A percentile compares a stretch with the other conserved stretches of the same genome.
These are phyloP conservation scores for Meda fulgida DNA, from an alignment of 2,797 vertebrate species.

Conservation along the genomic window DNA sequence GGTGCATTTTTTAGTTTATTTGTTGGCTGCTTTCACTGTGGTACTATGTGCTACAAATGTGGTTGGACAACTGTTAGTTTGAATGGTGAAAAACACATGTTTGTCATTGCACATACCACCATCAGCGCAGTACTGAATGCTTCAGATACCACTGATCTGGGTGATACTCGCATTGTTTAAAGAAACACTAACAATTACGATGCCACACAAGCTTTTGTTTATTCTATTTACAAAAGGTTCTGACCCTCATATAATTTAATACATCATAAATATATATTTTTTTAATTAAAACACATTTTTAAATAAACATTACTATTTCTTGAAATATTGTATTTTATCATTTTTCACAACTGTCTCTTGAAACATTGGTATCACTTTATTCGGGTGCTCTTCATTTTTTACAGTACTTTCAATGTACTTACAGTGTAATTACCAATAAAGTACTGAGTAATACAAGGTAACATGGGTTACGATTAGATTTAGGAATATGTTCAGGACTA, in stretches of 20 bases:
- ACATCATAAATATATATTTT: not conserved
- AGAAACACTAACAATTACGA: constrained; percentile 27
- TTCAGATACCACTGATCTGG: constrained; percentile 49
- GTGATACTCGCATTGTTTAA: constrained; percentile 46
- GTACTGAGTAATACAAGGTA: no score
- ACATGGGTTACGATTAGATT: no score
- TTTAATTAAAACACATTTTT: not conserved
- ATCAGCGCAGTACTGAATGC: not conserved
- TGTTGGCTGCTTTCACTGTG: not conserved
- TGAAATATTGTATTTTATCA: not conserved
- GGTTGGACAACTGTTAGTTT: not conserved
- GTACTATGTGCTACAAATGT: not conserved
- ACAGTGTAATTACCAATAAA: no score
- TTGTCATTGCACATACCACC: constrained; percentile 37
- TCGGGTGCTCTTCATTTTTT: no score
- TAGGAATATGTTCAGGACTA: no score
- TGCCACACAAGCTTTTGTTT: not conserved
- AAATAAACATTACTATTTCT: not conserved
- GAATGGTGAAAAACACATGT: constrained; percentile 42
- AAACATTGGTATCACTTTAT: not conserved
- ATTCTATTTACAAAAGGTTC: not conserved
- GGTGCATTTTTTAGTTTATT: constrained; percentile 25
- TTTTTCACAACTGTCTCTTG: no score
- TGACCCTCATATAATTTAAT: not conserved
- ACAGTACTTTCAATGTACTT: no score